phyloP scores from a whole-genome alignment of 2,797 vertebrate species.

The Poeciliopsis gracilis region DNA sequence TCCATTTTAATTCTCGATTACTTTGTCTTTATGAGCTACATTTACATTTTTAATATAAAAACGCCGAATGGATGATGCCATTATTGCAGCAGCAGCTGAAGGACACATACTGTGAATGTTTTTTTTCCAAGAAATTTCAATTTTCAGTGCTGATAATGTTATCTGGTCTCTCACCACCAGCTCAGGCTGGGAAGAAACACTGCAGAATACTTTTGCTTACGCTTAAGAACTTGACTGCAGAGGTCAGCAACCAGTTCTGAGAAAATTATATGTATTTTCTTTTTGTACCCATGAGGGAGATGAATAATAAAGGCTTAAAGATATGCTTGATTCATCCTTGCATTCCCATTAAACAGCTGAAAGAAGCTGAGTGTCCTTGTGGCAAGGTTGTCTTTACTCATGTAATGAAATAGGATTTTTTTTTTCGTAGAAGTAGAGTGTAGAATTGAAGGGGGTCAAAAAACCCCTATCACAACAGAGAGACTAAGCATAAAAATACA shows the following conservation, averaged over 20 bases:
- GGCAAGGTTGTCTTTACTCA: slow-evolving; percentile 23
- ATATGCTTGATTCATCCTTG: slow-evolving; percentile 27
- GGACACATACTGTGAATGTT: slow-evolving; percentile 36
- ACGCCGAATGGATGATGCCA: slow-evolving; percentile 53
- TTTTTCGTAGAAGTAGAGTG: background rate
- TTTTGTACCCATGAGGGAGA: slow-evolving; percentile 17
- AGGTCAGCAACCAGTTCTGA: slow-evolving; percentile 10
- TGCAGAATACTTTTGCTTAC: slow-evolving; percentile 16
- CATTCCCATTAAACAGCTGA: slow-evolving; percentile 31
- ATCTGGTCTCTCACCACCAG: slow-evolving; percentile 17
- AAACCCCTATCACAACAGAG: background rate
- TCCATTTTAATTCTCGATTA: slow-evolving; percentile 56
- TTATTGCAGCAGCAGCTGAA: slow-evolving; percentile 59
- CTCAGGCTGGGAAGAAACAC: slow-evolving; percentile 22
- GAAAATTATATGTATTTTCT: slow-evolving; percentile 19
- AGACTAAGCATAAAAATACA: background rate
- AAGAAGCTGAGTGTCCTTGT: slow-evolving; percentile 35
- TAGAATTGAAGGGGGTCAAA: slow-evolving; percentile 3
- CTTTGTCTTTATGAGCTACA: slow-evolving; percentile 37
- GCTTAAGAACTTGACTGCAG: slow-evolving; percentile 18
- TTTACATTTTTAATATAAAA: slow-evolving; percentile 59
- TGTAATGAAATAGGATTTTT: slow-evolving; percentile 2
- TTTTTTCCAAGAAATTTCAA: slow-evolving; percentile 31
- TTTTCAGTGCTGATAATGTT: slow-evolving; percentile 41
- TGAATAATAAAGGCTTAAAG: slow-evolving; percentile 30